phyloP scores from a whole-genome alignment of 2,888 invertebrate genomes.

The Muschampia plurimacula region DNA sequence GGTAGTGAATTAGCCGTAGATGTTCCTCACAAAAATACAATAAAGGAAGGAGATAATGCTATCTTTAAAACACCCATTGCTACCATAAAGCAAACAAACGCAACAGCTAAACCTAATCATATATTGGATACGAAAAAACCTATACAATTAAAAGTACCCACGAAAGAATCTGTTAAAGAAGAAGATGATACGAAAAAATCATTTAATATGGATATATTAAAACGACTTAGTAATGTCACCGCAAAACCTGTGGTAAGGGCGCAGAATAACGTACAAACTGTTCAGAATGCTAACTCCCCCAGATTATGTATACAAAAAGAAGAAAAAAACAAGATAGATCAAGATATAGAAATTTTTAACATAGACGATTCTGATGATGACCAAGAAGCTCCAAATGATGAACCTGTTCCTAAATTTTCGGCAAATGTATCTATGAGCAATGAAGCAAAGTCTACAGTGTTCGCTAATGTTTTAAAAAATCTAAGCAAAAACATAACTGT shows the following conservation, averaged over 20 bases:
- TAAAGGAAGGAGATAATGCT: constrained; percentile 38
- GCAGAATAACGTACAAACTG: constrained; percentile 44
- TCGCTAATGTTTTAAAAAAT: constrained; percentile 57
- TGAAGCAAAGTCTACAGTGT: constrained; percentile 38
- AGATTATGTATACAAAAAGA: constrained; percentile 47
- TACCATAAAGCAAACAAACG: constrained; percentile 24
- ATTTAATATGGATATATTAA: constrained; percentile 59
- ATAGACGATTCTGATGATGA: constrained; percentile 78
- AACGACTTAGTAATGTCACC: constrained; percentile 64
- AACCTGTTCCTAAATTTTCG: constrained; percentile 31
- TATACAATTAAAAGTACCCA: constrained; percentile 34
- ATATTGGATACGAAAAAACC: constrained; percentile 41
- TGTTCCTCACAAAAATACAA: constrained; percentile 36
- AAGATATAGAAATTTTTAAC: constrained; percentile 73
- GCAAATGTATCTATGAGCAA: constrained; percentile 40
- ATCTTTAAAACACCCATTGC: constrained; percentile 28
- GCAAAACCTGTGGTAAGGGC: constrained; percentile 58
- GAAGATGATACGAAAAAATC: constrained; percentile 48
- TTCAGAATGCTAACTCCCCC: constrained; percentile 27
- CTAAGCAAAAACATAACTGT: constrained; percentile 65
- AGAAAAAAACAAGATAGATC: constrained; percentile 51
- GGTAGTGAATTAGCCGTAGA: constrained; percentile 44
- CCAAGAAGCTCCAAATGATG: constrained; percentile 48
- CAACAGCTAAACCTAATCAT: constrained; percentile 35
- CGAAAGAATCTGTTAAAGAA: constrained; percentile 39